A percentile compares a stretch with the other conserved stretches of the same genome.
These are phyloP conservation scores for Neosilurus mollespiculum DNA, from an alignment of 2,797 vertebrate genomes.

Conservation along the genomic window DNA sequence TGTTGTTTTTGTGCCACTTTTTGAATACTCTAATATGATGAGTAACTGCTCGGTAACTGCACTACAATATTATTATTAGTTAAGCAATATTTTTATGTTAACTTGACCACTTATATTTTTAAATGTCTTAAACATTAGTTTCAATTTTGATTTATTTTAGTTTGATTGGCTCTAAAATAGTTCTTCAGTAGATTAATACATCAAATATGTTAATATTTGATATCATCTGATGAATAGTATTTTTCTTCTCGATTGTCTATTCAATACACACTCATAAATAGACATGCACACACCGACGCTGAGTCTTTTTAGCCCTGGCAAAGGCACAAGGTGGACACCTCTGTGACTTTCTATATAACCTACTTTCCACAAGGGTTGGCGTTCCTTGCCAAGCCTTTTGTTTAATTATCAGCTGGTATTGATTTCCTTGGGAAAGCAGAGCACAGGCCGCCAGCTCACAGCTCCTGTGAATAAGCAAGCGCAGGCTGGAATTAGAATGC, in stretches of 20 bases:
- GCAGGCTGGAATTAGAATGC: slow-evolving; percentile 76
- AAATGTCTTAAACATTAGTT: neutral
- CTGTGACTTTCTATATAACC: slow-evolving; percentile 77
- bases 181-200: neutral
- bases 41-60: slow-evolving; percentile 2
- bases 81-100: slow-evolving; percentile 5
- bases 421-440: slow-evolving; percentile 83
- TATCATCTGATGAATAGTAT: neutral
- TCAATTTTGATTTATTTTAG: neutral
- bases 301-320: slow-evolving; percentile 51
- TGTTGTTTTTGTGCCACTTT: slow-evolving; percentile 44
- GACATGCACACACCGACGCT: neutral
- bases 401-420: slow-evolving; percentile 84
- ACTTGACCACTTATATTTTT: neutral
- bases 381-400: slow-evolving; percentile 74
- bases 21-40: slow-evolving; percentile 32
- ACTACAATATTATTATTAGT: neutral
- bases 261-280: neutral
- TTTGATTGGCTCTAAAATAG: neutral
- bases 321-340: slow-evolving; percentile 74
- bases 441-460: slow-evolving; percentile 71
- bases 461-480: slow-evolving; percentile 70
- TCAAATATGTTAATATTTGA: neutral
- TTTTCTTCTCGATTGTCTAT: neutral
- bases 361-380: slow-evolving; percentile 73